A percentile compares a stretch with the other conserved stretches of the same genome.
Evolutionary conservation across 1,140 invertebrate species (phyloP).

Genomic region (Ceratina japonica): DNA sequence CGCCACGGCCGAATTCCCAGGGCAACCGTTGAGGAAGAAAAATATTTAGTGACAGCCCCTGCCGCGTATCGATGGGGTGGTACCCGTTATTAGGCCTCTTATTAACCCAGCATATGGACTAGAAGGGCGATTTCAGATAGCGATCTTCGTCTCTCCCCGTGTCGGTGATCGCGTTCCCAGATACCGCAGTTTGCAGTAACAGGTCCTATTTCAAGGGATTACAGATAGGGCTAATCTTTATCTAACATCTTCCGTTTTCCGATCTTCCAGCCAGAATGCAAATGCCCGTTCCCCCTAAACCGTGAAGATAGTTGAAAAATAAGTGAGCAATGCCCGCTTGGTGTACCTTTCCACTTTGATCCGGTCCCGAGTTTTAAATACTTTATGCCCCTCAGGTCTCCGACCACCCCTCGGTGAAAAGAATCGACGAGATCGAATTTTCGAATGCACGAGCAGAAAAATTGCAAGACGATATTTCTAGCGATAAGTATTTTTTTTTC

Average conservation of each 20-base stretch:
- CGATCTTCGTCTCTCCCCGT: constrained; percentile 51
- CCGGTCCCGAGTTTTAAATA: background rate
- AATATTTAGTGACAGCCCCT: constrained; percentile 78
- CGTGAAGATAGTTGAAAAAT: constrained; percentile 44
- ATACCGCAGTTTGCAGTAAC: constrained; percentile 70
- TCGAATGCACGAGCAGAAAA: background rate
- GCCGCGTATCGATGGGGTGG: constrained; percentile 60
- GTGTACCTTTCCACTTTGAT: constrained; percentile 46
- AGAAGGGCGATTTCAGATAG: constrained; percentile 72
- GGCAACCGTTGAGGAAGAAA: constrained; percentile 73
- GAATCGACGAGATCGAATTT: too few species aligned
- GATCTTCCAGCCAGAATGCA: constrained; percentile 63
- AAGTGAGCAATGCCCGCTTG: constrained; percentile 14
- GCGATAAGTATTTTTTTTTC: background rate
- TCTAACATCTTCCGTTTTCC: constrained; percentile 53
- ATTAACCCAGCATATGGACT: constrained; percentile 78
- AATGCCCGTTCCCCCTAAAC: constrained; percentile 57
- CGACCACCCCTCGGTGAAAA: too few species aligned
- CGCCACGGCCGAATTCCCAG: constrained; percentile 66
- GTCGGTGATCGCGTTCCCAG: constrained; percentile 35
- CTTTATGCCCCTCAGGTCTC: too few species aligned
- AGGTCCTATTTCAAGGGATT: constrained; percentile 79
- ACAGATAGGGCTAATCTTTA: constrained; percentile 61
- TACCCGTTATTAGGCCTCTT: constrained; percentile 75
- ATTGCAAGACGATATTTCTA: background rate